Conservation (phyloP, 1,140 invertebrate genomes). For the Apolygus lucorum region DNA sequence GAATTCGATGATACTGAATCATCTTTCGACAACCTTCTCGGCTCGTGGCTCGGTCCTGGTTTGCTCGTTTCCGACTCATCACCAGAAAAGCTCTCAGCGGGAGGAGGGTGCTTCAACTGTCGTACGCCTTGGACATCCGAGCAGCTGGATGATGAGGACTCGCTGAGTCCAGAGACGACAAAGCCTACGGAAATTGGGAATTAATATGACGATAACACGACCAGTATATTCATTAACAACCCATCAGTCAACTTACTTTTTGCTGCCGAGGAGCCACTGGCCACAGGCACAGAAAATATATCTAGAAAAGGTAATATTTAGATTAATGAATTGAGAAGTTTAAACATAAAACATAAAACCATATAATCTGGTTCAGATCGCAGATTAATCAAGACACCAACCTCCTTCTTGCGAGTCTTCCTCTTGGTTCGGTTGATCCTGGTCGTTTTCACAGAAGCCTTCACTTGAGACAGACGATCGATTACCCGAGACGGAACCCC, state of each 20-base stretch:
- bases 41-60: constrained; percentile 6
- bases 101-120: constrained; percentile 31
- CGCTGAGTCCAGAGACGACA: constrained; percentile 37
- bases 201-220: no score
- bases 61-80: constrained; percentile 28
- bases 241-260: no score
- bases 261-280: no score
- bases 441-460: constrained; percentile 89
- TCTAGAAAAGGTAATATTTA: no score
- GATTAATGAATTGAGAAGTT: no score
- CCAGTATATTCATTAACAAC: no score
- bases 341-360: no score
- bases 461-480: constrained; percentile 88
- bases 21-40: constrained; percentile 53
- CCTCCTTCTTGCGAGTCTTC: constrained; percentile 57
- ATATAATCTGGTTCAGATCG: no score
- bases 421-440: constrained; percentile 45
- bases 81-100: constrained; percentile 23
- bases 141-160: constrained; percentile 43
- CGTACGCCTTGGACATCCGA: constrained; percentile 38
- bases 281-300: no score
- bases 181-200: no score
- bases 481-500: constrained; percentile 59
- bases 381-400: no score
- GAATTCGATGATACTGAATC: constrained; percentile 51